A percentile compares a stretch with the other conserved stretches of the same genome.
phyloP scores from a whole-genome alignment of 2,113 vertebrate genomes.

The Xiphophorus maculatus region DNA sequence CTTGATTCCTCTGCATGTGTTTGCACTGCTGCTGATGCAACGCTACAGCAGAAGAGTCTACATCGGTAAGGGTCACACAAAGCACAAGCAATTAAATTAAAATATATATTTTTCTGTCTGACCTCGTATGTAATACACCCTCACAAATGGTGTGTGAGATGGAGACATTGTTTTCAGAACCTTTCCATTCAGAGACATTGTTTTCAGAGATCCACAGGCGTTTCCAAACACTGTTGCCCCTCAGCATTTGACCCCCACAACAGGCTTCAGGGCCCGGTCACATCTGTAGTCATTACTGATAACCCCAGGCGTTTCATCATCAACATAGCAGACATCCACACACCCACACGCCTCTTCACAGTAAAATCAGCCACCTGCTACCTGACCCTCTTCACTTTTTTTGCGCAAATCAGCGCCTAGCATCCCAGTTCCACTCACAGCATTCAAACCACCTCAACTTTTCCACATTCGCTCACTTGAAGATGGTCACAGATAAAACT shows the following conservation, averaged over 20 bases:
- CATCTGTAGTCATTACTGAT: conserved; percentile 13
- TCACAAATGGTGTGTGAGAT: conserved; percentile 4
- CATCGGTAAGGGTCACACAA: conserved; percentile 86
- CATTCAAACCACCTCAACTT: neutral
- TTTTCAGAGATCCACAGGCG: neutral
- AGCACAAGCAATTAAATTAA: conserved; percentile 1
- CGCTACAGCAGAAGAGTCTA: conserved; percentile 97
- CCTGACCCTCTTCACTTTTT: conserved; percentile 22
- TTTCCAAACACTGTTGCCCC: conserved; percentile 3
- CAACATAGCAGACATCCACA: conserved; percentile 23
- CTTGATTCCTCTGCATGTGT: conserved; percentile 98
- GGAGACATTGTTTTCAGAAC: conserved; percentile 3
- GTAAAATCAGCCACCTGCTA: conserved; percentile 50
- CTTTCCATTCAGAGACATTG: neutral
- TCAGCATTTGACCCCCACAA: conserved; percentile 40
- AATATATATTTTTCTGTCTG: neutral
- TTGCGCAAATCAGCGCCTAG: conserved; percentile 2
- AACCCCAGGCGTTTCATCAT: conserved; percentile 30
- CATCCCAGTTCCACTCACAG: neutral
- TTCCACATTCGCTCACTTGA: neutral
- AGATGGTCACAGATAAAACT: neutral
- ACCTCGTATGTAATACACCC: conserved; percentile 26
- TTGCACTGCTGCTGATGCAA: conserved; percentile 97
- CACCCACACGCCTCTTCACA: conserved; percentile 45
- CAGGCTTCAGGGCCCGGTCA: conserved; percentile 29